Evolutionary conservation across 1,140 invertebrate genomes (phyloP).

Genomic region (Diorhabda elongata): DNA sequence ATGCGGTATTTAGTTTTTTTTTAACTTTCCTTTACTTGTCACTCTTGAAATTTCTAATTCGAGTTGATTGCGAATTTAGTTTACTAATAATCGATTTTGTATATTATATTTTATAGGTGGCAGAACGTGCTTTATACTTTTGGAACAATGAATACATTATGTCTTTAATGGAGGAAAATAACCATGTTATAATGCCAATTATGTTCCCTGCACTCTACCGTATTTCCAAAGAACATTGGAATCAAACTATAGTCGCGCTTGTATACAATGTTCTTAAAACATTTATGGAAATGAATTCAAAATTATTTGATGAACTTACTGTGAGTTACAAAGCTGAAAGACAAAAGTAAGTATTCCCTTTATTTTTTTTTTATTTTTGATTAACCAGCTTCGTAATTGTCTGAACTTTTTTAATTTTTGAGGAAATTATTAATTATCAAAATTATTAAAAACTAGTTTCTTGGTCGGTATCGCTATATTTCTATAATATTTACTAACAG

Average conservation of each 20-base stretch:
- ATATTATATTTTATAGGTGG: conserved; percentile 67
- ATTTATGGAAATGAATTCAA: conserved; percentile 99
- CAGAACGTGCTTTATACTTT: conserved; percentile 92
- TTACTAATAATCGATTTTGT: background rate
- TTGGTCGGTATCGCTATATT: too few species aligned
- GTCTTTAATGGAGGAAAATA: conserved; percentile 91
- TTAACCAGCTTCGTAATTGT: too few species aligned
- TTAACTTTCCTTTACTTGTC: too few species aligned
- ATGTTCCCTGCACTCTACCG: conserved; percentile 96
- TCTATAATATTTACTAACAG: too few species aligned
- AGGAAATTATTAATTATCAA: too few species aligned
- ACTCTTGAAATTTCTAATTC: too few species aligned
- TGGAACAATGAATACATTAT: conserved; percentile 98
- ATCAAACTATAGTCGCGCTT: conserved; percentile 97
- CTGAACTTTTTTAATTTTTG: too few species aligned
- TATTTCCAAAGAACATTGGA: conserved; percentile 99
- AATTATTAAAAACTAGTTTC: too few species aligned
- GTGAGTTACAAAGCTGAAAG: conserved; percentile 96
- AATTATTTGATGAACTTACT: conserved; percentile 97
- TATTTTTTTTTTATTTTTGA: background rate
- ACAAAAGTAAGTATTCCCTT: conserved; percentile 76
- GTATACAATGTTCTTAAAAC: conserved; percentile 99
- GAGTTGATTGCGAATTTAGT: too few species aligned
- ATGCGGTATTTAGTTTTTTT: too few species aligned
- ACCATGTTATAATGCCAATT: conserved; percentile 86